phyloP scores from a whole-genome alignment of 2,797 vertebrate species.

The Hapalemur alaotrensis region DNA sequence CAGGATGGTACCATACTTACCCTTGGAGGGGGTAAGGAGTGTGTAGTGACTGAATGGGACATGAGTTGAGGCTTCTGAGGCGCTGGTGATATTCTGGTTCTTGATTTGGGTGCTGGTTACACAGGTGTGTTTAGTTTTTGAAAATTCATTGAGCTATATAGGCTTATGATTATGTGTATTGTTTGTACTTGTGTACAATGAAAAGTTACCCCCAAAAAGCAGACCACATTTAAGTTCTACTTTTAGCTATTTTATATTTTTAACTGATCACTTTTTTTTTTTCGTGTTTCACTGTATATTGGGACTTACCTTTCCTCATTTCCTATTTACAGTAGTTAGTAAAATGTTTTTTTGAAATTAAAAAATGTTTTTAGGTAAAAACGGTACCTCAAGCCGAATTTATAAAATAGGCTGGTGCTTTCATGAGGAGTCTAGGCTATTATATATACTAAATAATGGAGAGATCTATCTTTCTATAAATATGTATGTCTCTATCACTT shows the following conservation, averaged over 20 bases:
- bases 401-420: background rate
- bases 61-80: background rate
- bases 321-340: background rate
- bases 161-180: background rate
- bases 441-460: background rate
- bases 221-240: background rate
- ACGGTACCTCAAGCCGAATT: background rate
- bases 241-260: background rate
- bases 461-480: background rate
- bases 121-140: background rate
- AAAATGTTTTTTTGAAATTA: background rate
- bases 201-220: background rate
- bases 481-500: background rate
- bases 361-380: background rate
- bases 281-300: background rate
- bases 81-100: background rate
- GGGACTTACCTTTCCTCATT: background rate
- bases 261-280: background rate
- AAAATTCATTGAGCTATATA: background rate
- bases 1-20: background rate
- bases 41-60: background rate
- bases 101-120: background rate
- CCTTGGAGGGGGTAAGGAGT: background rate
- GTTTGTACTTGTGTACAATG: background rate
- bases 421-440: background rate